A percentile compares a stretch with the other conserved stretches of the same genome.
Evolutionary conservation across 2,113 vertebrate species (phyloP).

Genomic region (Leptosomus discolor): DNA sequence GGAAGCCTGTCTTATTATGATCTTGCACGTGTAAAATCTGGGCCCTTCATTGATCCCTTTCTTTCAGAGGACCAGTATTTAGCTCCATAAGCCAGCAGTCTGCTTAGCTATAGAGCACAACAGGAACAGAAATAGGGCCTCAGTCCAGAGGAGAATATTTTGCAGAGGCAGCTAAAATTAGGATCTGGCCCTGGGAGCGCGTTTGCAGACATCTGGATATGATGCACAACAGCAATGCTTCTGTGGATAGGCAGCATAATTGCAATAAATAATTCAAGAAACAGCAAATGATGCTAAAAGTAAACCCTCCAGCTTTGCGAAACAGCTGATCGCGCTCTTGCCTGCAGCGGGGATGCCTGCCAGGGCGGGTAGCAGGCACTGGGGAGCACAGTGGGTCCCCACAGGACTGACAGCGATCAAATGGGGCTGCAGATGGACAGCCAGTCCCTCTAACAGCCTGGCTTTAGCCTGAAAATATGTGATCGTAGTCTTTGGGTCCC

Average conservation of each 20-base stretch:
- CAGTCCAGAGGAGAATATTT: background rate
- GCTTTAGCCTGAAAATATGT: background rate
- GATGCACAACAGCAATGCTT: background rate
- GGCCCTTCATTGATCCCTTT: background rate
- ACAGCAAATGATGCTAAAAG: background rate
- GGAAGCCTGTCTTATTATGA: background rate
- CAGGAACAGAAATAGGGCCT: background rate
- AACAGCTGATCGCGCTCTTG: background rate
- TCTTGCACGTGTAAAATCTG: background rate
- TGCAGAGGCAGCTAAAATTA: slow-evolving; percentile 12
- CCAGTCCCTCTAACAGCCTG: background rate
- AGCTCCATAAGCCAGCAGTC: background rate
- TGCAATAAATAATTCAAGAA: slow-evolving; percentile 45
- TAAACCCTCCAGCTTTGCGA: background rate
- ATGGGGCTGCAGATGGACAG: background rate
- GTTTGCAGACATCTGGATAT: slow-evolving; percentile 19
- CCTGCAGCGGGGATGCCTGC: background rate
- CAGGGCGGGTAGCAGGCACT: background rate
- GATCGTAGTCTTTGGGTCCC: background rate
- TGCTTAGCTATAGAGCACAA: background rate
- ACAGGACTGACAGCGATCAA: fast-evolving
- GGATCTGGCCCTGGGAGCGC: background rate
- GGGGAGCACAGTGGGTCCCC: background rate
- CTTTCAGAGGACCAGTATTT: background rate
- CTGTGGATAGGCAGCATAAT: background rate